A percentile compares a stretch with the other conserved stretches of the same genome.
Conservation (phyloP, 2,113 vertebrate species). For the Leptocoma aspasia region DNA sequence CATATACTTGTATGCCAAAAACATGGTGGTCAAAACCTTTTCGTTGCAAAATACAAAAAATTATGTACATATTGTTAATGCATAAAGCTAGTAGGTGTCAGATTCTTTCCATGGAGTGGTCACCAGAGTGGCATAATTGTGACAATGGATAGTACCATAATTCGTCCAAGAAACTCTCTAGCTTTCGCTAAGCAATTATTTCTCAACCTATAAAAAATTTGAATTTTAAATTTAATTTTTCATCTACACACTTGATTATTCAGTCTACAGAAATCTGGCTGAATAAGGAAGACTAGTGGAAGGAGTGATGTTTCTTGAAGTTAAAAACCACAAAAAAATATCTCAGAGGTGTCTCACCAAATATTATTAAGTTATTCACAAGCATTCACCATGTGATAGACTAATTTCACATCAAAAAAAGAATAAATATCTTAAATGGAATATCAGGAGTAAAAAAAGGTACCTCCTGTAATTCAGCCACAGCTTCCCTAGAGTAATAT, state of each 20-base stretch:
- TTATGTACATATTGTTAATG: not conserved
- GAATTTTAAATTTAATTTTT: not conserved
- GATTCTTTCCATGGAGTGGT: not conserved
- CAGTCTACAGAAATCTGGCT: not conserved
- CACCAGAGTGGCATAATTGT: not conserved
- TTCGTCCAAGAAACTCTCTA: not conserved
- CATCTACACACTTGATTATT: not conserved
- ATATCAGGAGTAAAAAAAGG: not conserved
- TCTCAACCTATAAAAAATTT: not conserved
- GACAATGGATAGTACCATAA: not conserved
- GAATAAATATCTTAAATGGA: not conserved
- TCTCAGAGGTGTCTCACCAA: not conserved
- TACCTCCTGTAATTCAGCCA: not conserved
- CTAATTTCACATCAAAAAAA: not conserved
- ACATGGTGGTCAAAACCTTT: not conserved
- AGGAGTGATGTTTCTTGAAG: not conserved
- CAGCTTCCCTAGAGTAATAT: not conserved
- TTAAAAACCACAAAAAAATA: not conserved
- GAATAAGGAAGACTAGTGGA: not conserved
- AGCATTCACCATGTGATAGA: not conserved
- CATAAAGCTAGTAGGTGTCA: not conserved
- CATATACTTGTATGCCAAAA: not conserved
- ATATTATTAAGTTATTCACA: not conserved
- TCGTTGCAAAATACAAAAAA: not conserved
- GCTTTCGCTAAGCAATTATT: not conserved